These are phyloP conservation scores for Aphelenchoides bicaudatus DNA, from an alignment of 2,888 invertebrate species.

Conservation along the genomic window DNA sequence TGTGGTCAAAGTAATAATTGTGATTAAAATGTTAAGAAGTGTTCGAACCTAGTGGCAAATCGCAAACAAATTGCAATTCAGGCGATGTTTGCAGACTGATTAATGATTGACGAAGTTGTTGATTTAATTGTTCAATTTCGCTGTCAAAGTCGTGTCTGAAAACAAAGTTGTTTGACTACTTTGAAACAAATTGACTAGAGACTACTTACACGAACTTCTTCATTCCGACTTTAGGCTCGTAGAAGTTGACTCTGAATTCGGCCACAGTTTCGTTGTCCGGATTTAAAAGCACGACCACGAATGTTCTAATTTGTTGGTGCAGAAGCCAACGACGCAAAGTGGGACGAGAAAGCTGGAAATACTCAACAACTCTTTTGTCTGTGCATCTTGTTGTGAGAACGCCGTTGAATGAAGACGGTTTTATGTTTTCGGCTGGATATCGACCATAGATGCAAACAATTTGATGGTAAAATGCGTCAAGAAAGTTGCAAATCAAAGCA, in stretches of 20 bases:
- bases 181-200: background rate
- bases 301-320: background rate
- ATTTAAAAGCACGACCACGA: background rate
- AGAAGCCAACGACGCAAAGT: background rate
- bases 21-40: background rate
- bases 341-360: background rate
- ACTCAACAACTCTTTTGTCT: background rate
- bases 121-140: background rate
- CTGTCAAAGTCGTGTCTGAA: background rate
- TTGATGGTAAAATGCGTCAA: conserved; percentile 2
- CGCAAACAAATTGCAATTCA: background rate
- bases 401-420: background rate
- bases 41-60: background rate
- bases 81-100: background rate
- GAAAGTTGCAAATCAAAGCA: background rate
- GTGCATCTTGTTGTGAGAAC: background rate
- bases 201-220: background rate
- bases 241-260: background rate
- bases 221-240: background rate
- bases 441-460: background rate
- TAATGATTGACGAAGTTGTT: background rate
- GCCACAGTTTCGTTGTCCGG: background rate
- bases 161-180: too few species aligned
- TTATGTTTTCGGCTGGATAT: background rate
- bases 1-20: too few species aligned